Evolutionary conservation across 2,797 vertebrate genomes (phyloP), one percentile per base, ranked within the genome.

Genomic region (Halcyon chelicuti): DNA sequence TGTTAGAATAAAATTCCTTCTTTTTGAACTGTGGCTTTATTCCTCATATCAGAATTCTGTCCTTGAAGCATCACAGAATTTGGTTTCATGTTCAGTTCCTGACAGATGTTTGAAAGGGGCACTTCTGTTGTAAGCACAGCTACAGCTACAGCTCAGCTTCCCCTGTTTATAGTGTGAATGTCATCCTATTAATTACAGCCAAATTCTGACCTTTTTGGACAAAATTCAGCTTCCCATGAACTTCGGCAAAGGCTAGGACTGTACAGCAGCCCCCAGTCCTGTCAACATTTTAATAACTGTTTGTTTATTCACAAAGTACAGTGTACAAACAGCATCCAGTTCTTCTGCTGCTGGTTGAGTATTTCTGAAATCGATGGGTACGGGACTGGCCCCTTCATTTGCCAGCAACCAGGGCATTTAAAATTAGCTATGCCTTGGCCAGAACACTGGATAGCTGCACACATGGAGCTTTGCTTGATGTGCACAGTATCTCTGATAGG

Each of bases 31-130:
- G 57, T 73, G 60, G 14, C 21, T 89, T 86, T 91, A 46, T 76
- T 92, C 40, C 21, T 40, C 3, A 3, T 88, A 42, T 46, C 35
- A 28, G 37, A 88, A 68, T 90, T 84, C 39, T 81, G 17, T 82
- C 66, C 75, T 90, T 60, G 39, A 49, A 92, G 73, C 57, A 85
- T 42, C 77, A 37, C 55, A 47, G 39, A 51, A 73, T 37, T 82
- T 31, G 33, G 70, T 82, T 93, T 70, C 66, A 35, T n/a, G 55
- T 91, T 76, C 42, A 70, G 1, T 82, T 87, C 60, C 83, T 92
- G 84, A 88, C 83, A 92, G 73, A 68, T 75, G 71, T 80, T 96
- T 86, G 80, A 86, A 94, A 96, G 85, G 44, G 51, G 15, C 49
- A 31, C 28, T 86, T 80, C 49, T 80, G 44, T 54, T 88, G 23